Conservation (phyloP, 2,797 vertebrate species). For the Anas capensis region DNA sequence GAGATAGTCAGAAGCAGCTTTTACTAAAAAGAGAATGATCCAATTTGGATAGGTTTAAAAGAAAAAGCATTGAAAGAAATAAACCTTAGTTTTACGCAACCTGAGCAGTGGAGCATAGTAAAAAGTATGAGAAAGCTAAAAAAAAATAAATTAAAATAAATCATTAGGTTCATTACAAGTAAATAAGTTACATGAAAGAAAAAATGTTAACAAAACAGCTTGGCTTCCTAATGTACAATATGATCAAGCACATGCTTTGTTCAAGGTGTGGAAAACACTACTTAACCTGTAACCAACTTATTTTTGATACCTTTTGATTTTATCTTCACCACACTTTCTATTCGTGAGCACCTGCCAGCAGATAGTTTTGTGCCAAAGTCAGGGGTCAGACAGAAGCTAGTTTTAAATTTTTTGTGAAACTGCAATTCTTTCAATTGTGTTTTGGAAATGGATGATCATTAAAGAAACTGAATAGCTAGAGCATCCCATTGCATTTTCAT, state of each 20-base stretch:
- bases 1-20: not conserved
- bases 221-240: not conserved
- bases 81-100: not conserved
- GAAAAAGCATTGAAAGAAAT: not conserved
- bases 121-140: not conserved
- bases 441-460: not conserved
- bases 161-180: not conserved
- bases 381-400: not conserved
- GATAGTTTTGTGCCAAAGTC: not conserved
- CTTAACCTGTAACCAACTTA: not conserved
- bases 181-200: not conserved
- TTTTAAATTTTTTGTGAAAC: not conserved
- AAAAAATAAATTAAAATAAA: not conserved
- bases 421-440: not conserved
- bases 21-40: not conserved
- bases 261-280: not conserved
- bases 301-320: not conserved
- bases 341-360: not conserved
- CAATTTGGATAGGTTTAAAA: not conserved
- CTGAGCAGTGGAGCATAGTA: not conserved
- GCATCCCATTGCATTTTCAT: too few species aligned
- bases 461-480: not conserved
- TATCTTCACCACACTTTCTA: not conserved
- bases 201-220: not conserved
- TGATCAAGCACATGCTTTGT: accelerated